Conservation (phyloP, 1,140 invertebrate species). For the Neodiprion lecontei region DNA sequence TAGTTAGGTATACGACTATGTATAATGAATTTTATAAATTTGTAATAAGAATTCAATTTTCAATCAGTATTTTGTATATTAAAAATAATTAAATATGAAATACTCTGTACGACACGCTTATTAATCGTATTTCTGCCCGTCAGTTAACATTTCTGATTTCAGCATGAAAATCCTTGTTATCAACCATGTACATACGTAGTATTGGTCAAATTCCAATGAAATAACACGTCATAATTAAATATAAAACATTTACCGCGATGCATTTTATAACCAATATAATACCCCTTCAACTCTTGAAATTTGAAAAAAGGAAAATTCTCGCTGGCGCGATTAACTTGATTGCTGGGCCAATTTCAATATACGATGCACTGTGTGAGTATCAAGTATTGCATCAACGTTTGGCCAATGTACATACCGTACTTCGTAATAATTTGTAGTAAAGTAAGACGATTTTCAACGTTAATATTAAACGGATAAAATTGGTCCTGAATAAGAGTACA, state of each 20-base stretch:
- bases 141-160: not conserved
- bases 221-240: not conserved
- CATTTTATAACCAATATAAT: not conserved
- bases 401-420: too few relatives aligned
- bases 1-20: not conserved
- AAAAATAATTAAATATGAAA: not conserved
- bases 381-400: not conserved
- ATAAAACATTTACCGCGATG: not conserved
- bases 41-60: not conserved
- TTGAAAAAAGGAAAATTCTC: too few relatives aligned
- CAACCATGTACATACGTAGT: not conserved
- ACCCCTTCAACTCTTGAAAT: too few relatives aligned
- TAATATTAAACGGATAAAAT: not conserved
- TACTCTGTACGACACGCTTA: not conserved
- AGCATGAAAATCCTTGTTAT: not conserved
- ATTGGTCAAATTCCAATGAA: not conserved
- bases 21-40: not conserved
- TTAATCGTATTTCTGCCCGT: not conserved
- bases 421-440: too few relatives aligned
- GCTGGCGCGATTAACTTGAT: too few relatives aligned
- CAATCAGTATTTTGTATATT: not conserved
- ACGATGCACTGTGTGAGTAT: too few relatives aligned
- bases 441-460: not conserved
- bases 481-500: not conserved
- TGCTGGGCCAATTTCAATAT: too few relatives aligned